A percentile compares a stretch with the other conserved stretches of the same genome.
Evolutionary conservation across 1,140 invertebrate species (phyloP).

Genomic region (Philopotamus ludificatus): DNA sequence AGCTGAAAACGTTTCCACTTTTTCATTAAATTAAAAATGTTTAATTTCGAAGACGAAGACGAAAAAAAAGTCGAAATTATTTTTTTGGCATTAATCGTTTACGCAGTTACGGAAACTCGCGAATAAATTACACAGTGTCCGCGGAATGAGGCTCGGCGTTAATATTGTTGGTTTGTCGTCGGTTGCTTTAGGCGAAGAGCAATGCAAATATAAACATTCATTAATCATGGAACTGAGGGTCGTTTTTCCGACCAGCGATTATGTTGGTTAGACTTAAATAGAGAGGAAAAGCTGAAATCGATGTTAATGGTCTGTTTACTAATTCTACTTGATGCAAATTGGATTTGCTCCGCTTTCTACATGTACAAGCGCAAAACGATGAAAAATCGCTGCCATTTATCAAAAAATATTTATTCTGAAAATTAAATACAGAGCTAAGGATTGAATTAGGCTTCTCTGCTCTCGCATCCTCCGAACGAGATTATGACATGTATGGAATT

Average conservation of each 20-base stretch:
- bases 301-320: constrained; percentile 7
- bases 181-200: neutral
- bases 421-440: no score
- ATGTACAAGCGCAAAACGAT: no score
- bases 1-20: neutral
- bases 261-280: neutral
- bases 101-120: no score
- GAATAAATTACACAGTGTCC: no score
- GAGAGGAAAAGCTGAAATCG: neutral
- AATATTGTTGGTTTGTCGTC: neutral
- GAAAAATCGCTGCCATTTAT: no score
- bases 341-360: constrained; percentile 14
- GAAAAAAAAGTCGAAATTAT: neutral
- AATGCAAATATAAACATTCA: neutral
- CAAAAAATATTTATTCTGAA: no score
- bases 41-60: no score
- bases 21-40: neutral
- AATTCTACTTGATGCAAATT: constrained; percentile 20
- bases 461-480: no score
- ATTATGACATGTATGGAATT: no score
- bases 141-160: no score
- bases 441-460: no score
- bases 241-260: constrained; percentile 1
- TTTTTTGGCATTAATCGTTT: no score
- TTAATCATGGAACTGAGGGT: neutral